Conservation (phyloP, 1,140 invertebrate species). For the Euwallacea similis region DNA sequence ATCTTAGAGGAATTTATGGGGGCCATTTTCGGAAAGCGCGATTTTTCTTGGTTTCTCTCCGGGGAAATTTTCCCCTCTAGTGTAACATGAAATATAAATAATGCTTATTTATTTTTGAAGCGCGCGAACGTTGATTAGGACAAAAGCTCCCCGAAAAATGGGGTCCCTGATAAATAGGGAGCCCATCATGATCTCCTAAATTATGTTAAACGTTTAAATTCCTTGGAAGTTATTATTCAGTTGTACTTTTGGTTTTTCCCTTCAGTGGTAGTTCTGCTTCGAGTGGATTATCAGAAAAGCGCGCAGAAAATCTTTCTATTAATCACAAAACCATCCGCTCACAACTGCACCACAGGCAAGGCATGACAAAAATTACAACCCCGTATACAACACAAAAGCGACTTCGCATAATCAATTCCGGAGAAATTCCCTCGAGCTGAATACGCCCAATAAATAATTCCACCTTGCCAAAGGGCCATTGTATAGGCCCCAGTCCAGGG, state of each 20-base stretch:
- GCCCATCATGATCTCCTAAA: too few species aligned
- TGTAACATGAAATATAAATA: conserved; percentile 3
- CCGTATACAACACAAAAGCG: not conserved
- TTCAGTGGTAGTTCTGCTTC: too few species aligned
- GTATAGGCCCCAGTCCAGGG: not conserved
- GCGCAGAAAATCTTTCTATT: too few species aligned
- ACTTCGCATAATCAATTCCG: not conserved
- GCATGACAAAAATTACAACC: not conserved
- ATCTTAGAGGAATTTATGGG: conserved; percentile 13
- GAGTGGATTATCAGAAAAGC: too few species aligned
- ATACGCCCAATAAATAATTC: not conserved
- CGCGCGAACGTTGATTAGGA: not conserved
- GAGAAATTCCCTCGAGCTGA: not conserved
- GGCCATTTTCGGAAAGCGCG: conserved; percentile 11
- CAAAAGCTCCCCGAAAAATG: not conserved
- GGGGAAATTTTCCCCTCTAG: conserved; percentile 13
- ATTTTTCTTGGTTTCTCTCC: conserved; percentile 6
- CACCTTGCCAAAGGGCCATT: not conserved
- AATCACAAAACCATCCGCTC: too few species aligned
- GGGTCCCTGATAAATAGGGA: too few species aligned
- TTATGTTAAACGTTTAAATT: too few species aligned
- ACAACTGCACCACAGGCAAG: not conserved
- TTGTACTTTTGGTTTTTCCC: too few species aligned
- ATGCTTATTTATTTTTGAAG: conserved; percentile 16
- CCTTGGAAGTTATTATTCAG: too few species aligned